phyloP scores from a whole-genome alignment of 2,113 vertebrate genomes.

The Hymenochirus boettgeri region DNA sequence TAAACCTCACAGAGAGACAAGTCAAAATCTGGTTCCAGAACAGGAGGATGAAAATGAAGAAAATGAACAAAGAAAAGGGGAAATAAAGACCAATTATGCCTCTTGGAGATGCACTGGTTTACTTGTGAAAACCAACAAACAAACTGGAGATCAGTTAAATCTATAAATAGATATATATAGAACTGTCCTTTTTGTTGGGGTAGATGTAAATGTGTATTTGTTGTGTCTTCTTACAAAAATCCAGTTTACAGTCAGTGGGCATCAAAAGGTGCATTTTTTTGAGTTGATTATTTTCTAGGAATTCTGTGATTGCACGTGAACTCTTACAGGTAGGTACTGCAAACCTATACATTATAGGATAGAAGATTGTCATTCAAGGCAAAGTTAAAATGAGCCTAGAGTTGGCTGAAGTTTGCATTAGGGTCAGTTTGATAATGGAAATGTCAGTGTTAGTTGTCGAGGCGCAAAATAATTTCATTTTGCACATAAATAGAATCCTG shows the following conservation, averaged over 20 bases:
- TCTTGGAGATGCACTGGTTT: constrained; percentile 20
- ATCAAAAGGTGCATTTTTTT: constrained; percentile 49
- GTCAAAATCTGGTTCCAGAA: constrained; percentile 99
- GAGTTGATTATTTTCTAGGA: constrained; percentile 45
- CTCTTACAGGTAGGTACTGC: constrained; percentile 51
- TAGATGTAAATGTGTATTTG: constrained; percentile 63
- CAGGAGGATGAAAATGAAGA: constrained; percentile 99
- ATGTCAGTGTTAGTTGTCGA: background rate
- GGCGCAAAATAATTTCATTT: background rate
- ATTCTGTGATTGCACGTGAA: constrained; percentile 65
- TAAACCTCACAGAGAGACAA: constrained; percentile 95
- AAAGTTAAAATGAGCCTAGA: no score
- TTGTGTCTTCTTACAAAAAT: constrained; percentile 43
- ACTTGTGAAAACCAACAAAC: constrained; percentile 11
- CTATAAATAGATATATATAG: constrained; percentile 39
- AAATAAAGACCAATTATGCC: constrained; percentile 76
- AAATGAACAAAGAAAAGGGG: constrained; percentile 92
- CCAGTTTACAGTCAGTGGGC: constrained; percentile 57
- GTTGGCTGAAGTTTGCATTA: constrained; percentile 40
- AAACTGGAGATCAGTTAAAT: constrained; percentile 49
- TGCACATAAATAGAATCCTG: background rate
- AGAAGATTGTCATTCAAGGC: no score
- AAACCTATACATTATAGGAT: constrained; percentile 40
- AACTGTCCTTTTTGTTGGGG: constrained; percentile 16
- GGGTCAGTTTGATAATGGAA: background rate